A percentile compares a stretch with the other conserved stretches of the same genome.
Conservation (phyloP, 2,797 vertebrate species). For the Tympanoctomys barrerae region DNA sequence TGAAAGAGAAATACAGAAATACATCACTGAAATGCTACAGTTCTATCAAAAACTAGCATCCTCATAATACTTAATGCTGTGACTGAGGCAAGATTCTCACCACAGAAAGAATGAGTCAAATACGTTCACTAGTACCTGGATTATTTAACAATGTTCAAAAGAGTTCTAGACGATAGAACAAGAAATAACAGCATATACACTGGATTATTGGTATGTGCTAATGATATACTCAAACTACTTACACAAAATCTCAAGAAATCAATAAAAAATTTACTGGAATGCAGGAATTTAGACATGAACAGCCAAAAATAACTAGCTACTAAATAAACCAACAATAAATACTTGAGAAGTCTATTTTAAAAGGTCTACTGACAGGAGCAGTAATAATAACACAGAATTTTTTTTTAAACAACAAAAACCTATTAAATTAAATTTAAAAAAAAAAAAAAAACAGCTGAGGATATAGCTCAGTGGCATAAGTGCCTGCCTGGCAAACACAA, state of each 20-base stretch:
- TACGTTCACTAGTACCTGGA: neutral
- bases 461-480: too few species aligned
- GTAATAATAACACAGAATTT: neutral
- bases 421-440: conserved; percentile 5
- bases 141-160: conserved; percentile 43
- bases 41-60: conserved; percentile 40
- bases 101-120: neutral
- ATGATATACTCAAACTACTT: conserved; percentile 24
- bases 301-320: conserved; percentile 47
- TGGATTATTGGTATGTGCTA: conserved; percentile 16
- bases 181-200: conserved; percentile 16
- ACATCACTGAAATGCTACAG: neutral
- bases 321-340: conserved; percentile 48
- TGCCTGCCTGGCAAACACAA: too few species aligned
- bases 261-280: conserved; percentile 42
- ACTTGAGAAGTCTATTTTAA: conserved; percentile 44
- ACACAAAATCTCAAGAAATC: conserved; percentile 3
- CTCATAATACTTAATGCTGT: neutral
- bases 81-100: conserved; percentile 3
- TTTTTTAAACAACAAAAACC: neutral
- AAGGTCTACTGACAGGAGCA: conserved; percentile 6
- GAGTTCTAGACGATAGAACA: conserved; percentile 12
- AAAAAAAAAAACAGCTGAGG: too few species aligned
- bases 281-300: conserved; percentile 17
- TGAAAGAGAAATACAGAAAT: neutral